A percentile compares a stretch with the other conserved stretches of the same genome.
Evolutionary conservation across 1,140 invertebrate genomes (phyloP).

Genomic region (Papilio xuthus): DNA sequence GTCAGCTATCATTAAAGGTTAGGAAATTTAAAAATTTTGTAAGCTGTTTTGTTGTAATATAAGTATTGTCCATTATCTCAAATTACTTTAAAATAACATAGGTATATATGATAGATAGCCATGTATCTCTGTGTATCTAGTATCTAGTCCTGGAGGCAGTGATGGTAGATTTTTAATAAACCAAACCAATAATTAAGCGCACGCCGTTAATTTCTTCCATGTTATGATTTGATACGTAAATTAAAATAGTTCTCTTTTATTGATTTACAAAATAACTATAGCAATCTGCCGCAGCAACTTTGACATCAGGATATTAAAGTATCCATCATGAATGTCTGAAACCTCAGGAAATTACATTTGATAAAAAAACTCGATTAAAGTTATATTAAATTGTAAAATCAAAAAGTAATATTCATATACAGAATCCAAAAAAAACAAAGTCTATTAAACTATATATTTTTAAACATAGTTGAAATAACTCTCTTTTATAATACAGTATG

Average conservation of each 20-base stretch:
- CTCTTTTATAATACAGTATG: background rate
- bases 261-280: background rate
- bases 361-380: background rate
- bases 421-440: background rate
- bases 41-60: no score
- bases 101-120: no score
- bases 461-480: background rate
- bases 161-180: no score
- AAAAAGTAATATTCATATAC: background rate
- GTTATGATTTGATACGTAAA: no score
- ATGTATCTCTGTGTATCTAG: no score
- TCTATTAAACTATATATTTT: background rate
- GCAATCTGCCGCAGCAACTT: constrained; percentile 15
- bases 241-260: background rate
- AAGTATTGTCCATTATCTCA: no score
- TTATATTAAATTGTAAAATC: background rate
- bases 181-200: no score
- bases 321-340: background rate
- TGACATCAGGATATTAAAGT: constrained; percentile 16
- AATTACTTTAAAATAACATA: no score
- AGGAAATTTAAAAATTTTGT: no score
- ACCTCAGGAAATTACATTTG: background rate
- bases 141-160: no score
- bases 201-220: no score
- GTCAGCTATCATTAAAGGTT: no score